Evolutionary conservation across 2,113 vertebrate genomes (phyloP).

Genomic region (Tragulus kanchil): DNA sequence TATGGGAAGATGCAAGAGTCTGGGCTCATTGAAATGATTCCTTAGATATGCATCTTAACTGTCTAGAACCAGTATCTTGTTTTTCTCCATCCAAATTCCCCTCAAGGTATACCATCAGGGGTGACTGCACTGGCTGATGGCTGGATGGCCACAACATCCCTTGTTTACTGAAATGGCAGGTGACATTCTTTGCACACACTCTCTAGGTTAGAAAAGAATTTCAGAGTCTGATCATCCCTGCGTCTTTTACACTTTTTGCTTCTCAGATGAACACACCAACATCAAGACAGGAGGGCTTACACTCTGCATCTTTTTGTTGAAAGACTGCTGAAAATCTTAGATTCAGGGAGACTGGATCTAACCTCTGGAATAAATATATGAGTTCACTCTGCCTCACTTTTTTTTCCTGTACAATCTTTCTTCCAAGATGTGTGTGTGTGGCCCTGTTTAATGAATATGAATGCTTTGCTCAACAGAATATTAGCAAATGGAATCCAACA

Average conservation of each 20-base stretch:
- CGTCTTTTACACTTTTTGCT: background rate
- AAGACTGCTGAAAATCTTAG: background rate
- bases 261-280: background rate
- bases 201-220: background rate
- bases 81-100: background rate
- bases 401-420: background rate
- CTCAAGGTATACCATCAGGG: background rate
- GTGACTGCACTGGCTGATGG: background rate
- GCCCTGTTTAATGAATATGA: background rate
- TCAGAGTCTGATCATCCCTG: background rate
- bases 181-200: background rate
- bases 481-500: background rate
- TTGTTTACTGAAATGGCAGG: background rate
- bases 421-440: background rate
- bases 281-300: background rate
- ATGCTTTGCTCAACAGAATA: background rate
- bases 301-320: background rate
- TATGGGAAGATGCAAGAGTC: background rate
- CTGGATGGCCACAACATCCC: background rate
- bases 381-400: background rate
- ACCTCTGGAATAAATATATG: background rate
- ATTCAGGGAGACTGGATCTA: background rate
- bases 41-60: background rate
- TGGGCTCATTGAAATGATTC: background rate
- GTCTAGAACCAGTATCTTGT: background rate